Base-by-base conservation (phyloP, 2,113 vertebrate genomes). In the Callopanchax toddi region DNA sequence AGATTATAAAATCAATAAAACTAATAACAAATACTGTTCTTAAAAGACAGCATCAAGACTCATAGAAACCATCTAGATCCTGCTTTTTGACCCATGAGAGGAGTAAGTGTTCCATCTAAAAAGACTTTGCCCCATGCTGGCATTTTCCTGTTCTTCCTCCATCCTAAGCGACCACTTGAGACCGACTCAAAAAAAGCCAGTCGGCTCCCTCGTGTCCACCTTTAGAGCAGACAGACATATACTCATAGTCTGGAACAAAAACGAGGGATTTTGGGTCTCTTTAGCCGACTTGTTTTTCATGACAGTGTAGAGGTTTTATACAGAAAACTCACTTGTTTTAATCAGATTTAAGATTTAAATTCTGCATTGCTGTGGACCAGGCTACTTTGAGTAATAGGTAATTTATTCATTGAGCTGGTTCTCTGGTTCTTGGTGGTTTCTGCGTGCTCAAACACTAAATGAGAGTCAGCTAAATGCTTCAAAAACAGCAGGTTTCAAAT, bases 401-500 rank as follows among this genome's bases (percentile, higher is more conserved):
- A 37, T 40, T 40, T 40, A 40, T 40, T 11, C 39, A 18, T 43
- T 43, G 15, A 43, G 15, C 40, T 6, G 1, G 6, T 18, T 17
- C 5, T 6, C 39, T 40, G 16, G 39, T 37, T 42, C 17, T 42
- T 42, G 40, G 16, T n/a, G 16, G n/a, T 16, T n/a, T 42, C 16
- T 40, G 37, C 13, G 15, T 42, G 40, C 40, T 17, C 6, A 42
- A 42, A 42, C 40, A 6, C 42, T 44, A 44, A 44, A 44, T 20
- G 42, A 18, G 29, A 32, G 29, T 44, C 5, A 18, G 17, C n/a
- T 20, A n/a, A 16, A 20, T 20, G n/a, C 42, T 44, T 18, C n/a
- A 44, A 44, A n/a, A 44, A 20, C n/a, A 44, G n/a, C 42, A 44
- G n/a, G n/a, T 20, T 44, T 44, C 42, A 18, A 44, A 44, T 44